phyloP scores from a whole-genome alignment of 2,797 vertebrate genomes.

The Xerus rutilus region DNA sequence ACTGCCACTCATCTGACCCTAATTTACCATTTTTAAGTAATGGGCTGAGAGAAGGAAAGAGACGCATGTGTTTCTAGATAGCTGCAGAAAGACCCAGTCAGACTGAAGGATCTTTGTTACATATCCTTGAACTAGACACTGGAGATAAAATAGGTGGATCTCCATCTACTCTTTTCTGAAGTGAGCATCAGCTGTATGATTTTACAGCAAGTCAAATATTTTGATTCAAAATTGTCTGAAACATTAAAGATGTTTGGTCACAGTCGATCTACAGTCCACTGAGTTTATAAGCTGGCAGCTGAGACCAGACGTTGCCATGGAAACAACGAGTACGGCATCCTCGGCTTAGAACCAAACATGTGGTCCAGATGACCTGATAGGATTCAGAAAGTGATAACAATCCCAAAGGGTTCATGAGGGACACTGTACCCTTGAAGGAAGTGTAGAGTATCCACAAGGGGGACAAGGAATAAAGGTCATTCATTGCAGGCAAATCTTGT shows the following conservation, averaged over 20 bases:
- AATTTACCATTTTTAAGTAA: slow-evolving; percentile 7
- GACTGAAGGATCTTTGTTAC: not conserved
- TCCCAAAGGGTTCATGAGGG: not conserved
- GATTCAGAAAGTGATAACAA: not conserved
- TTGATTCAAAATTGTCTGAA: not conserved
- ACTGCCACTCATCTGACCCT: not conserved
- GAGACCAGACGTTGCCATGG: not conserved
- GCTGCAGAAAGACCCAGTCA: not conserved
- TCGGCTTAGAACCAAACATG: slow-evolving; percentile 16
- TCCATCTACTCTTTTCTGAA: not conserved
- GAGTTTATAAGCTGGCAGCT: not conserved
- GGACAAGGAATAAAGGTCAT: not conserved
- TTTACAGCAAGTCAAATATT: not conserved
- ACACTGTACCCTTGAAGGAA: not conserved
- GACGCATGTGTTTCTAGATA: not conserved
- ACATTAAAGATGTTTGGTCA: not conserved
- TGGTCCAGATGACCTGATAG: not conserved
- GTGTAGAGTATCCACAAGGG: no score
- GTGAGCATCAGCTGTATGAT: not conserved
- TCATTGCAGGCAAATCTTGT: not conserved
- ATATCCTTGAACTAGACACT: not conserved
- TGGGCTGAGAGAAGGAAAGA: not conserved
- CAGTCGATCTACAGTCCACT: not conserved
- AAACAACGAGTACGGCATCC: not conserved
- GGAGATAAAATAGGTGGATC: not conserved